Base-by-base conservation (phyloP, 1,140 invertebrate genomes). In the Halictus rubicundus region DNA sequence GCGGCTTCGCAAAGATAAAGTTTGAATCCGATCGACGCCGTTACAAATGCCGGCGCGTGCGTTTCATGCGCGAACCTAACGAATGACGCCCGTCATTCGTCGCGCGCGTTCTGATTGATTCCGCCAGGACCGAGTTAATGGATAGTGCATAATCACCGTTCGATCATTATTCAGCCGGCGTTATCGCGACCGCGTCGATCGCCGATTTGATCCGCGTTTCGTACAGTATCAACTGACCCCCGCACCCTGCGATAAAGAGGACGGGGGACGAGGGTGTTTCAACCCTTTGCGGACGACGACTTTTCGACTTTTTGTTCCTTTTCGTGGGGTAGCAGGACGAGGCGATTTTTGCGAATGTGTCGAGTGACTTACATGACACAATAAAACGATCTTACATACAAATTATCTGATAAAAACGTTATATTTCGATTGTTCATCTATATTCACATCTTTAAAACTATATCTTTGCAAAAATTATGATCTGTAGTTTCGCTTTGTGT, bases 131-230 rank as follows among this genome's bases (percentile, higher is more conserved):
- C 91, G 88, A 89, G 91, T 92, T 90, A 91, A 92, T 91, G 91
- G 90, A 91, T 89, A 91, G 88, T 88, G 86, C 90, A 89, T 90
- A 92, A 92, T 92, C 89, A 90, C 84, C 85, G 78, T 83, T 83
- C 87, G 88, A 91, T 92, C 91, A 91, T 92, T 90, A 92, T 92
- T 91, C 90, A 90, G 84, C 87, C 87, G 90, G 91, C 88, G 90
- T 93, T 93, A 92, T 92, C 91, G 88, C 89, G 89, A 88, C 88
- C 88, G 85, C 86, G 87, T 86, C 87, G 89, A 88, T 88, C 85
- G 90, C 87, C 89, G 90, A 92, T 93, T 92, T 90, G 90, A 91
- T 92, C 90, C 81, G 84, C 91, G 91, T 91, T 90, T 89, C 88
- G 76, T 90, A 88, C 88, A 89, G 83, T 85, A 92, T 92, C 89